These are phyloP conservation scores for Byasa hedistus DNA, from an alignment of 2,888 invertebrate species.

Conservation along the genomic window DNA sequence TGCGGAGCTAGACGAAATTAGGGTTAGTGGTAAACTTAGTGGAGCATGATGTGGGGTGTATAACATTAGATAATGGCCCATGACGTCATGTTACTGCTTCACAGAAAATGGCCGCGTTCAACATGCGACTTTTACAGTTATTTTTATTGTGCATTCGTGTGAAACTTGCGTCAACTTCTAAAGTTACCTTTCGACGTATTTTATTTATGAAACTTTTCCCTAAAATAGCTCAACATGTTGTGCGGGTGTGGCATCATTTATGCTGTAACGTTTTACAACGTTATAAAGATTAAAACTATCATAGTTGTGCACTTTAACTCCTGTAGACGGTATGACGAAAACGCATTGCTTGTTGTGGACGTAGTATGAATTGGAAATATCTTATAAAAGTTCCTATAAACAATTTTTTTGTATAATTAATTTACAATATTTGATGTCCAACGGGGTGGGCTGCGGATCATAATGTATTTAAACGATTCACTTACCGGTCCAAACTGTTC, in stretches of 20 bases:
- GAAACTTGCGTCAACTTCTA: slow-evolving; percentile 15
- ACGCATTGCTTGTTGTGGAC: neutral
- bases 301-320: neutral
- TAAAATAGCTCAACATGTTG: neutral
- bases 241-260: neutral
- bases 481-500: slow-evolving; percentile 99
- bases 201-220: slow-evolving; percentile 18
- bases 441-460: neutral
- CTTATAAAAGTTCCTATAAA: too few species aligned
- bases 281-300: neutral
- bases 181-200: slow-evolving; percentile 10
- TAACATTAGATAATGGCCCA: slow-evolving; percentile 35
- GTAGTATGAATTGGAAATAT: too few species aligned
- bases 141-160: slow-evolving; percentile 24
- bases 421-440: neutral
- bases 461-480: slow-evolving; percentile 30
- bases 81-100: slow-evolving; percentile 22
- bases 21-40: slow-evolving; percentile 30
- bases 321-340: neutral
- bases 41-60: slow-evolving; percentile 42
- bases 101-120: slow-evolving; percentile 16
- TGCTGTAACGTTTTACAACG: too few species aligned
- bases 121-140: slow-evolving; percentile 21
- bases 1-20: slow-evolving; percentile 55
- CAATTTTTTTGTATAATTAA: neutral